Evolutionary conservation across 2,888 invertebrate species (phyloP).

Genomic region (Amphiduros pacificus): DNA sequence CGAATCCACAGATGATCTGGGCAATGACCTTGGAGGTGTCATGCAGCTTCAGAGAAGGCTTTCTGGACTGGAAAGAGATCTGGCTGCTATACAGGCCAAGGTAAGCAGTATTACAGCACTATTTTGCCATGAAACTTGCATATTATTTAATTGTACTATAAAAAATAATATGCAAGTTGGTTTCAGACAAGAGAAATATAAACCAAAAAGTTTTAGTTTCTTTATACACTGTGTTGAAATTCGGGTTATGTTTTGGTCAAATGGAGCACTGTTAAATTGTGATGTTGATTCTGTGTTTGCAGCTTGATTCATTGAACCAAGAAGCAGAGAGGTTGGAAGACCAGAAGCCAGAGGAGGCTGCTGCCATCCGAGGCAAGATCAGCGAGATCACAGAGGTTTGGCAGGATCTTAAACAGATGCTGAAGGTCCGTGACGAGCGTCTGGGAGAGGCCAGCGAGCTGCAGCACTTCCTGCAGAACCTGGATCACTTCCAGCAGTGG

Average conservation of each 20-base stretch:
- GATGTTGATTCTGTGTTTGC: too few relatives aligned
- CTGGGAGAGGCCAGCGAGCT: conserved; percentile 98
- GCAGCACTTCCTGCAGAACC: conserved; percentile 81
- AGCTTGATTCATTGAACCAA: conserved; percentile 84
- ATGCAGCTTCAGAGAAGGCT: conserved; percentile 96
- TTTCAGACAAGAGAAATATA: too few relatives aligned
- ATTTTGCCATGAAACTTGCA: too few relatives aligned
- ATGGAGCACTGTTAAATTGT: too few relatives aligned
- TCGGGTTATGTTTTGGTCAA: too few relatives aligned
- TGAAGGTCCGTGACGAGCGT: conserved; percentile 97
- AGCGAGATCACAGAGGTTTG: conserved; percentile 89
- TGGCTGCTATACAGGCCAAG: conserved; percentile 98
- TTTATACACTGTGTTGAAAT: too few relatives aligned
- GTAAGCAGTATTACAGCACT: too few relatives aligned
- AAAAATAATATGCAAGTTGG: too few relatives aligned
- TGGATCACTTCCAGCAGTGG: conserved; percentile 99
- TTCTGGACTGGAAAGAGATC: conserved; percentile 97
- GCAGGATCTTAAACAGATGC: conserved; percentile 95
- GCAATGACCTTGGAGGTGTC: conserved; percentile 92
- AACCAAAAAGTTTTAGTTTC: too few relatives aligned
- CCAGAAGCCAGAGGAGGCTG: conserved; percentile 81
- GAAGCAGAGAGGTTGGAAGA: conserved; percentile 90
- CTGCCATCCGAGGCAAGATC: conserved; percentile 70
- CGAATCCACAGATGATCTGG: conserved; percentile 95
- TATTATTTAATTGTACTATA: too few relatives aligned